These are phyloP conservation scores for Pharmacophagus antenor DNA, from an alignment of 2,888 invertebrate species.

Conservation along the genomic window DNA sequence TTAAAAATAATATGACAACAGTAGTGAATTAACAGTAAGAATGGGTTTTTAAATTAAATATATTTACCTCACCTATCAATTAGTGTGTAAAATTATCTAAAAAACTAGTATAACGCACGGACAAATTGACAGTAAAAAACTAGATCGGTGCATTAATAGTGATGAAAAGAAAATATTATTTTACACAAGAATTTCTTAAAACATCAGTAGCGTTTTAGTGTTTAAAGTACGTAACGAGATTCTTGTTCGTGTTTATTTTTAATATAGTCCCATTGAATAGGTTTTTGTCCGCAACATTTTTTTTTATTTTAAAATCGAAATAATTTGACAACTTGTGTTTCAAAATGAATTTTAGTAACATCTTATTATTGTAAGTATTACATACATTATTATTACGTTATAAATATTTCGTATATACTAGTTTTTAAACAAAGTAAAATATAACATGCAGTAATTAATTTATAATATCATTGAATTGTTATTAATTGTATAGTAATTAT, in stretches of 20 bases:
- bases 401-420: too few relatives aligned
- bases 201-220: constrained; percentile 1
- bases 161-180: neutral
- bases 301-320: neutral
- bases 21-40: too few relatives aligned
- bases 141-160: neutral
- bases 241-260: constrained; percentile 11
- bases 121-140: neutral
- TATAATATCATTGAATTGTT: too few relatives aligned
- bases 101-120: neutral
- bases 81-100: neutral
- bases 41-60: too few relatives aligned
- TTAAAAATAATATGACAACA: too few relatives aligned
- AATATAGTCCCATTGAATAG: constrained; percentile 7
- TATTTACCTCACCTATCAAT: neutral
- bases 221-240: constrained; percentile 17
- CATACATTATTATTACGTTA: too few relatives aligned
- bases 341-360: neutral
- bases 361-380: neutral
- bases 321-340: neutral
- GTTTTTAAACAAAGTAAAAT: too few relatives aligned
- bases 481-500: too few relatives aligned
- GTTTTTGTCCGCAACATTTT: neutral
- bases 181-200: neutral
- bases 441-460: too few relatives aligned